Evolutionary conservation across 2,113 vertebrate genomes (phyloP).

Genomic region (Pithys albifrons): DNA sequence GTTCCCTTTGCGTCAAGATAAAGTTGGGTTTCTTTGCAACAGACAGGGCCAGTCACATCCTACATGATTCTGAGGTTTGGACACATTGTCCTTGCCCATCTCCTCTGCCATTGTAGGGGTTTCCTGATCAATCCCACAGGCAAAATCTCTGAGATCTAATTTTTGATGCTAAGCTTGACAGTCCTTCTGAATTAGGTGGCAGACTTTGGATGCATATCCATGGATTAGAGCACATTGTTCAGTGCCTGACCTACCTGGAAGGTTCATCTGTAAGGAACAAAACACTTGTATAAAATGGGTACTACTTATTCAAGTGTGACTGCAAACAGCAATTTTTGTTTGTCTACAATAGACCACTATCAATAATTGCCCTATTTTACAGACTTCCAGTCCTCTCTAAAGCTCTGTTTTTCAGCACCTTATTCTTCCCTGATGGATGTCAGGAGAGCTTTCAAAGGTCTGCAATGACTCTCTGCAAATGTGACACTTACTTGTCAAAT

Average conservation of each 20-base stretch:
- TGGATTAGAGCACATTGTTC: not conserved
- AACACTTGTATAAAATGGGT: not conserved
- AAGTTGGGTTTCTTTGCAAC: not conserved
- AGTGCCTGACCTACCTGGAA: not conserved
- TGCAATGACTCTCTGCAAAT: not conserved
- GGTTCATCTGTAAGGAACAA: not conserved
- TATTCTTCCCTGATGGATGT: not conserved
- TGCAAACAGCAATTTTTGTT: not conserved
- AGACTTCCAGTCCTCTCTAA: not conserved
- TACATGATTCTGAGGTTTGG: not conserved
- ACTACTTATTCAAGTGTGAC: not conserved
- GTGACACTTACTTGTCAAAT: not conserved
- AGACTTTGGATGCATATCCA: not conserved
- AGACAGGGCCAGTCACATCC: not conserved
- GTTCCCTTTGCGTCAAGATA: not conserved
- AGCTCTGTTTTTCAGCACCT: not conserved
- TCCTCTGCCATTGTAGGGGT: not conserved
- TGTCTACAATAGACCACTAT: not conserved
- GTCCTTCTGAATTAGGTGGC: not conserved
- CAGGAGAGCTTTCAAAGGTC: not conserved
- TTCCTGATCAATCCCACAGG: not conserved
- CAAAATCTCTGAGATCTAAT: not conserved
- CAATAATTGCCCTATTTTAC: not conserved
- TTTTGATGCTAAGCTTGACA: not conserved
- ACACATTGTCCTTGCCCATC: accelerated